Evolutionary conservation across 2,113 vertebrate genomes (phyloP), one percentile per base, ranked within the genome.

Genomic region (Tachycineta bicolor): DNA sequence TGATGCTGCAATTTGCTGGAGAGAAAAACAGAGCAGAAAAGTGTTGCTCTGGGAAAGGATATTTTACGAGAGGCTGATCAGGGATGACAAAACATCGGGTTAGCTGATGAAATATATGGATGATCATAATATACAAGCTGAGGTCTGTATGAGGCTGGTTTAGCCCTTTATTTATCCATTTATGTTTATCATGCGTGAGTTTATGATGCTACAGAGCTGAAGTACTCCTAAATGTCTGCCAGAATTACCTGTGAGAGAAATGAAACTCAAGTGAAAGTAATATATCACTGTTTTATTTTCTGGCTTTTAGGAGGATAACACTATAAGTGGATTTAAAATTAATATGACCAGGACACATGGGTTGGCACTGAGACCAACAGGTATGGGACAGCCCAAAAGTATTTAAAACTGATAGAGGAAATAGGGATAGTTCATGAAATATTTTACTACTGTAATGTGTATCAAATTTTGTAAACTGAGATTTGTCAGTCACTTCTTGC

Each of bases 281-380:
- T 26, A 64, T 46, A 79, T 50, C 14, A 24, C 2, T 11, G 25
- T 5, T 7, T 33, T 59, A 11, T 63, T 93, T 58, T 71, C 41
- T 76, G 21, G 2, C 11, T 46, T 89, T 74, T 34, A 60, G 34
- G 24, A 64, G 5, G 5, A 4, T 63, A 50, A 55, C 14, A 24
- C 15, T 37, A 11, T 12, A 46, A 26, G 13, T 77, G 2, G 13
- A 29, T 67, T 77, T 81, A 87, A 91, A 83, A 78, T 46, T 44
- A 7, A 3, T 9, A 1, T 43, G 63, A 5, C 11, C 14, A 39
- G 15, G 14, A 43, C 19, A 28, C 3, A 2, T 9, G 12, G 2
- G 2, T 8, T 82, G 23, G 7, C 34, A 60, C 10, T 41, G 53
- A 81, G 17, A 83, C 22, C 0, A 0, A 19, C 4, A 71, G 9